These are phyloP conservation scores for Serilophus lunatus DNA, from an alignment of 2,113 vertebrate species.

Conservation along the genomic window DNA sequence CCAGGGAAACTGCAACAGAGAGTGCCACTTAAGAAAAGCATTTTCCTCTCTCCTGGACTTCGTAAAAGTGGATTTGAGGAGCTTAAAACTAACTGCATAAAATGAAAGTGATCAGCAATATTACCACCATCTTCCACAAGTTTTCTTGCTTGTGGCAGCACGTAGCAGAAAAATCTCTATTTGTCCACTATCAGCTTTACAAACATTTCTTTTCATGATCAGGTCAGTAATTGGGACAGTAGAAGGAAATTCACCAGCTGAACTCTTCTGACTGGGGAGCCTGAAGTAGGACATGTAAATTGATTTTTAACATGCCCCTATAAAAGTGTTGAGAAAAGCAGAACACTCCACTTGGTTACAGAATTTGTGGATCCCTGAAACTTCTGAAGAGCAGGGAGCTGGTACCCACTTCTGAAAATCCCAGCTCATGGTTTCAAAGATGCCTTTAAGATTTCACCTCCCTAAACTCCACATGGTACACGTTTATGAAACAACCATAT, in stretches of 20 bases:
- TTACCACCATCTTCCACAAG: not conserved
- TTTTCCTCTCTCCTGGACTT: not conserved
- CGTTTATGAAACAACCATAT: not conserved
- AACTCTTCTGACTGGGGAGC: not conserved
- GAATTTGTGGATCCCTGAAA: not conserved
- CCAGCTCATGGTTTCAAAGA: not conserved
- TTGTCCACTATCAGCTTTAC: not conserved
- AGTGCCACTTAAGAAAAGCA: not conserved
- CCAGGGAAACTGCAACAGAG: conserved; percentile 44
- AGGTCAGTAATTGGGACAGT: not conserved
- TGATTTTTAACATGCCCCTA: not conserved
- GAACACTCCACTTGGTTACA: not conserved
- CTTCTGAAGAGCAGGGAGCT: not conserved
- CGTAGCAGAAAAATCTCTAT: not conserved
- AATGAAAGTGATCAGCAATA: not conserved
- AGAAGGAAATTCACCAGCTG: not conserved
- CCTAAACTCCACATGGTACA: not conserved
- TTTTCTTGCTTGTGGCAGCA: not conserved
- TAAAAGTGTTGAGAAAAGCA: not conserved
- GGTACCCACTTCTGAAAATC: not conserved
- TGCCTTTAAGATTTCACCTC: not conserved
- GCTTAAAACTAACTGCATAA: not conserved
- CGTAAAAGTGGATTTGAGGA: not conserved
- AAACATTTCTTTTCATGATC: not conserved
- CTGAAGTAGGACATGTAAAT: not conserved